Evolutionary conservation across 2,797 vertebrate species (phyloP), one percentile per base, ranked within the genome.

Genomic region (Avahi laniger): DNA sequence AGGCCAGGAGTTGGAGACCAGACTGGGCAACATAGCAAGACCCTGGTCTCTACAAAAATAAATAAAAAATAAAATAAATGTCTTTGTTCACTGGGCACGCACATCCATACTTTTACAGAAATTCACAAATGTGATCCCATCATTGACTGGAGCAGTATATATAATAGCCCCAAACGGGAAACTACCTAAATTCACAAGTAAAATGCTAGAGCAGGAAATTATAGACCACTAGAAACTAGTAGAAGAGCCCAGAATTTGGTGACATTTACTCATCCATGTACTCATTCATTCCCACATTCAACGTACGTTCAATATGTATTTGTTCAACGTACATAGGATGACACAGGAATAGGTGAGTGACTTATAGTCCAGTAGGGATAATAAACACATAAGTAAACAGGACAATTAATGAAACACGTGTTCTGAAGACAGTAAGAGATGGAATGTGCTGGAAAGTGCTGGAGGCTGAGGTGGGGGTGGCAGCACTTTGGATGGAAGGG

Each of bases 381-480:
- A 38, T 18, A 52, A 14, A 17, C 33, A 41, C 20, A 4, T 1
- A 7, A 1, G 12, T 28, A n/a, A 33, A 54, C 0, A 35, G 54
- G 14, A 17, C 1, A 6, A 22, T 10, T 22, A 48, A 48, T 38
- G 33, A 20, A 63, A 30, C 38, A 30, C 24, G 38, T 0, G 10
- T 20, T 3, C 46, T 7, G n/a, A 22, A 0, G 15, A n/a, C 3
- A 13, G 3, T 5, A 18, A 22, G 59, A 9, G 0, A 6, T 20
- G 24, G 28, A 35, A 22, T 1, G 12, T 17, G 3, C n/a, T 5
- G 8, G 50, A 6, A 61, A 24, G 50, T 20, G 13, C 52, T 11
- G 41, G 83, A 41, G 69, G 41, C 38, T 4, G 41, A 22, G 26
- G 22, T 4, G 18, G 43, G 78, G 5, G 17, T 2, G 20, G 41